Conservation (phyloP, 2,113 vertebrate species). For the Eulemur macaco region DNA sequence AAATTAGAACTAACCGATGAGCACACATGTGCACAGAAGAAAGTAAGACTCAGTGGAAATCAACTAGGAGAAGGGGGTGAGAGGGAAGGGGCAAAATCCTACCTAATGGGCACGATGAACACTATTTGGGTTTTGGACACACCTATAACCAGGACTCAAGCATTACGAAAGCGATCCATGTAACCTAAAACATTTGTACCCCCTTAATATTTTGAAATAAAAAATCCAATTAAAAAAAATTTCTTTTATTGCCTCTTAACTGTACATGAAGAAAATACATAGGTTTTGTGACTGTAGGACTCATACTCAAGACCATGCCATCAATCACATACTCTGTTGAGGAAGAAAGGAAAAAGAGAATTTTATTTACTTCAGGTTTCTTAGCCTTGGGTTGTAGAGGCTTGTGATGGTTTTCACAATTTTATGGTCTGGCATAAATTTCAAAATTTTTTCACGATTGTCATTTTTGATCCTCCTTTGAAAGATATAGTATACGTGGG, state of each 20-base stretch:
- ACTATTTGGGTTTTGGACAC: too few relatives aligned
- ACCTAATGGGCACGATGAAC: too few relatives aligned
- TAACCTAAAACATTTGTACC: too few relatives aligned
- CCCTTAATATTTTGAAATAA: too few relatives aligned
- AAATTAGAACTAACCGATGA: too few relatives aligned
- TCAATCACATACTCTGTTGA: not conserved
- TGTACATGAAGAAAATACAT: not conserved
- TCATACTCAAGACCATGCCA: not conserved
- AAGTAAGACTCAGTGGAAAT: too few relatives aligned
- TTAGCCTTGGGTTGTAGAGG: not conserved
- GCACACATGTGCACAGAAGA: too few relatives aligned
- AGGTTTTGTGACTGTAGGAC: not conserved
- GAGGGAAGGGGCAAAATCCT: too few relatives aligned
- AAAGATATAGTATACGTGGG: not conserved
- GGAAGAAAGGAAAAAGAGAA: not conserved
- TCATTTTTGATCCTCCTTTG: not conserved
- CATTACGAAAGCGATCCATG: too few relatives aligned
- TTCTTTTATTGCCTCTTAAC: not conserved
- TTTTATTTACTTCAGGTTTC: not conserved
- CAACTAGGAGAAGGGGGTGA: too few relatives aligned
- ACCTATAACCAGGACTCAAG: too few relatives aligned
- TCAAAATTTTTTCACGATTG: not conserved
- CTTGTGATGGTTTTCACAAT: not conserved
- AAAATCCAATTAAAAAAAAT: not conserved
- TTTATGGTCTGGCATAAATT: not conserved